Conservation (phyloP, 2,113 vertebrate genomes). For the Hemichromis elongatus region DNA sequence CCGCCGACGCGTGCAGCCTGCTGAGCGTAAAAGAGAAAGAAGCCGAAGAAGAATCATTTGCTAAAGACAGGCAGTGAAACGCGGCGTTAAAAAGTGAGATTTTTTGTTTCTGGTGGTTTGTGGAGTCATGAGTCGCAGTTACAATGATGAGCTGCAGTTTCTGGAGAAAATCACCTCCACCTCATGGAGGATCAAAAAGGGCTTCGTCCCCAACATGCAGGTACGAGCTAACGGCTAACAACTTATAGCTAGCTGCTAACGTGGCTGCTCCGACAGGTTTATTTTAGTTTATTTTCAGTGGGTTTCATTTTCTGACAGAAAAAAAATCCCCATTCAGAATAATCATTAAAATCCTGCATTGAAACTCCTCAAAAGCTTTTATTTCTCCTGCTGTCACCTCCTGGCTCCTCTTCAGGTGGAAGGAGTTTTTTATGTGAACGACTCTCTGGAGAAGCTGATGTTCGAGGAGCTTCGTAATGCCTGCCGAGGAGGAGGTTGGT, state of each 20-base stretch:
- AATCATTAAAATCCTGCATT: not conserved
- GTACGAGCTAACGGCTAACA: conserved; percentile 48
- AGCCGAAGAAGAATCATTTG: not conserved
- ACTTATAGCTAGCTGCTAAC: not conserved
- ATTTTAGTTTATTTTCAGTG: not conserved
- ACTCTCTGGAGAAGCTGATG: conserved; percentile 93
- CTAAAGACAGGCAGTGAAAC: not conserved
- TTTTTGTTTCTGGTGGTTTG: not conserved
- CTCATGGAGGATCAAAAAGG: conserved; percentile 94
- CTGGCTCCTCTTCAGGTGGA: conserved; percentile 78
- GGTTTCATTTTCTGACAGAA: not conserved
- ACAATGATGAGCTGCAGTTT: conserved; percentile 95
- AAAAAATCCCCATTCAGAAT: not conserved
- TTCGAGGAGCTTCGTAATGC: conserved; percentile 96
- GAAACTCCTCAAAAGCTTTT: not conserved
- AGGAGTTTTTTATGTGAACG: conserved; percentile 94
- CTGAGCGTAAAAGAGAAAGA: not conserved
- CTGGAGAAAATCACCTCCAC: conserved; percentile 87
- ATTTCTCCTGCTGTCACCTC: not conserved
- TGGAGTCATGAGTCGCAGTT: conserved; percentile 84
- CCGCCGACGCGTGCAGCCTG: not conserved
- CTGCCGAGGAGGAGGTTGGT: conserved; percentile 88
- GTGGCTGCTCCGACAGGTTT: not conserved
- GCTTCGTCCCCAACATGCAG: conserved; percentile 98
- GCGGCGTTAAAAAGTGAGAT: not conserved